A percentile compares a stretch with the other conserved stretches of the same genome.
phyloP scores from a whole-genome alignment of 2,888 invertebrate species.

The Melieria crassipennis region DNA sequence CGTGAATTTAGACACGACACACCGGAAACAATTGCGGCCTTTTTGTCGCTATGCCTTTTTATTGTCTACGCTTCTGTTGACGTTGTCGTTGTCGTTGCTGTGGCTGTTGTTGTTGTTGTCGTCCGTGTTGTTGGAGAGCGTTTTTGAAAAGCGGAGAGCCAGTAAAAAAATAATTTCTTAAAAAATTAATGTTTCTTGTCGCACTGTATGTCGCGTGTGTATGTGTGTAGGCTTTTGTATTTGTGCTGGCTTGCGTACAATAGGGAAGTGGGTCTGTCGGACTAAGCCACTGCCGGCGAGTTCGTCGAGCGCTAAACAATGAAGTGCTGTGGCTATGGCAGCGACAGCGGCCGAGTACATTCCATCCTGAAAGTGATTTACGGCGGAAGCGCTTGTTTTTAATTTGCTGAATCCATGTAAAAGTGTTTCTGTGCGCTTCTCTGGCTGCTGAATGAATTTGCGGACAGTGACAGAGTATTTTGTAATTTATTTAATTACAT shows the following conservation, averaged over 20 bases:
- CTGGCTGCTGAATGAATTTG: background rate
- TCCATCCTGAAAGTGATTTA: slow-evolving; percentile 54
- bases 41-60: too few species aligned
- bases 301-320: background rate
- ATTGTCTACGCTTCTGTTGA: too few species aligned
- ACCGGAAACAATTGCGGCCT: background rate
- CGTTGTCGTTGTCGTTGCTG: too few species aligned
- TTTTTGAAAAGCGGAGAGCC: slow-evolving; percentile 5
- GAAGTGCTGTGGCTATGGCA: background rate
- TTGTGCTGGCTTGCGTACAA: background rate
- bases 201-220: slow-evolving; percentile 34
- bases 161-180: slow-evolving; percentile 44
- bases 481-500: background rate
- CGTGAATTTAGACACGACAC: background rate
- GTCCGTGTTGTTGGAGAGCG: background rate
- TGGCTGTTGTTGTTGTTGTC: background rate
- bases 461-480: background rate
- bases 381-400: slow-evolving; percentile 53
- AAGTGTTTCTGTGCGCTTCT: slow-evolving; percentile 39
- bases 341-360: slow-evolving; percentile 4
- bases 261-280: background rate
- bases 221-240: slow-evolving; percentile 9
- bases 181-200: slow-evolving; percentile 44
- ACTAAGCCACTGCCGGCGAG: background rate
- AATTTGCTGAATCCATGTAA: slow-evolving; percentile 53